Base-by-base conservation (phyloP, 2,113 vertebrate species). In the Phodopus roborovskii region DNA sequence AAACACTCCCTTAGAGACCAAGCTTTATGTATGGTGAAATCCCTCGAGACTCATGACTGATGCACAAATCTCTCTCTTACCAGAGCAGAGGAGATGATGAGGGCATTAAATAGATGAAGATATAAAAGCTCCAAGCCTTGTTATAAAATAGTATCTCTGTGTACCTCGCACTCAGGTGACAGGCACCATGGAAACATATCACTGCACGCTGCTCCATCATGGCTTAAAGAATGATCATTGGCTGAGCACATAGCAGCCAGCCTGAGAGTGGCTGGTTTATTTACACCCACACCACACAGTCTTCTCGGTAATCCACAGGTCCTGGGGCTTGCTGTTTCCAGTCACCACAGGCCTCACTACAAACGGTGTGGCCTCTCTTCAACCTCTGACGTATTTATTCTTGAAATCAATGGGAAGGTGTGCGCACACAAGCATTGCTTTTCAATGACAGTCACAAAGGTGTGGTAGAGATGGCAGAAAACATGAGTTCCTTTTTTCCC, bases 101-200 rank as follows among this genome's bases (percentile, higher is more conserved):
- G 75, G 88, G 88, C 94, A 93, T 95, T 95, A 97, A 97, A 71
- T 0, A 92, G 75, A 95, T 82, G 68, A 95, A 94, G 77, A 95
- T 91, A 85, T n/a, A 88, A 92, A 95, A 95, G 91, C 2, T 5
- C 20, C 39, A 39, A 30, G 92, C 94, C 88, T 92, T 88, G 45
- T 83, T 93, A 66, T 87, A 83, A 96, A 92, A 97, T 84, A 83
- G 91, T 58, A 73, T 3, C 2, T 74, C 87, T 93, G 75, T 82
- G 60, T 36, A 30, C 53, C 83, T 84, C 15, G 1, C 33, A 33
- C 39, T 94, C 77, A 82, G 74, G 91, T 85, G 70, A 83, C 16
- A 45, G 3, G 87, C 19, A 79, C 56, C 71, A 50, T 79, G 92
- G 94, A 97, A 90, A 81, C 11, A 11, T n/a, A n/a, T 70, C 91